These are phyloP conservation scores for Apomyelois bistriatella DNA, from an alignment of 2,888 invertebrate species.

Conservation along the genomic window DNA sequence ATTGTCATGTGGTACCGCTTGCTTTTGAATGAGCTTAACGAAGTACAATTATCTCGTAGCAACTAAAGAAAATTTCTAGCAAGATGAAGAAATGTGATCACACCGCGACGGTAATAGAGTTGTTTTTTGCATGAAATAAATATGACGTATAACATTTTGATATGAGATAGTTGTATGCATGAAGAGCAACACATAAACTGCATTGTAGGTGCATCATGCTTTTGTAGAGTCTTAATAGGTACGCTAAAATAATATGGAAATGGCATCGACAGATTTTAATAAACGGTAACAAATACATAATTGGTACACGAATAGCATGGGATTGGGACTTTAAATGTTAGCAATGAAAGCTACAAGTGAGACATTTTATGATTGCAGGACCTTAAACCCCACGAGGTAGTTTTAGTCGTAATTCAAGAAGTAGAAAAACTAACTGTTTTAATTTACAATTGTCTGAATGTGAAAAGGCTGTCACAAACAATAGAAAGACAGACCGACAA, in stretches of 20 bases:
- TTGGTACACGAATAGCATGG: no score
- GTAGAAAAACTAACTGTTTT: no score
- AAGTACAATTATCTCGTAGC: slow-evolving; percentile 30
- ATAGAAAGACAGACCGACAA: no score
- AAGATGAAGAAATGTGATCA: slow-evolving; percentile 38
- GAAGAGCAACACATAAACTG: slow-evolving; percentile 63
- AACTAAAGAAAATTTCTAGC: slow-evolving; percentile 37
- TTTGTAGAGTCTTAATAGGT: slow-evolving; percentile 62
- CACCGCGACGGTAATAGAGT: slow-evolving; percentile 38
- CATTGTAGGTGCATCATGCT: slow-evolving; percentile 70
- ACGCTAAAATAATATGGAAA: slow-evolving; percentile 37
- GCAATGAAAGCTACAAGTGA: no score
- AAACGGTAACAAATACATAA: no score
- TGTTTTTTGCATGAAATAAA: slow-evolving; percentile 37
- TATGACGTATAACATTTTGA: slow-evolving; percentile 43
- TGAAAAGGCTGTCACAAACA: no score
- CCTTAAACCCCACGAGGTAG: no score
- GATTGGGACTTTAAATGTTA: no score
- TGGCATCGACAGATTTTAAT: slow-evolving; percentile 23
- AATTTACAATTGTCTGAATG: no score
- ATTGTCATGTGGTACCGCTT: slow-evolving; percentile 15
- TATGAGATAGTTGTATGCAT: slow-evolving; percentile 59
- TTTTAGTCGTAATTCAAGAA: no score
- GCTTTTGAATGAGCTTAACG: neutral
- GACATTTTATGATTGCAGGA: no score